Base-by-base conservation (phyloP, 1,140 invertebrate genomes). In the Cephus cinctus region DNA sequence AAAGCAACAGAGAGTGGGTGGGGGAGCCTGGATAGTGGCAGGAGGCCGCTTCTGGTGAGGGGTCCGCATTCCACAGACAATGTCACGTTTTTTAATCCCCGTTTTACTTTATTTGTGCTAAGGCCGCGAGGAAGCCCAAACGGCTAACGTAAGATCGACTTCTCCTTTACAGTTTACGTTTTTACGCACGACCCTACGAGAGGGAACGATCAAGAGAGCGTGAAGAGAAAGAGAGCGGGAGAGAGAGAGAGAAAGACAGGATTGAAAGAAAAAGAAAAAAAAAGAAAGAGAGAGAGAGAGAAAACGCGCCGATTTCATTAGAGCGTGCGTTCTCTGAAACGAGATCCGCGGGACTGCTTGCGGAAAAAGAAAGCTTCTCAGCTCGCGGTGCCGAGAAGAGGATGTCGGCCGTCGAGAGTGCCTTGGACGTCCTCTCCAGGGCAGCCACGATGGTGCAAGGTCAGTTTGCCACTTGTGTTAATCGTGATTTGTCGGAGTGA, bases 361-460 rank as follows among this genome's bases (percentile, higher is more conserved):
- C n/a, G n/a, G n/a, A n/a, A n/a, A n/a, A n/a, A n/a, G n/a, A n/a
- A n/a, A n/a, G n/a, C n/a, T n/a, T n/a, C n/a, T n/a, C n/a, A n/a
- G n/a, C n/a, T n/a, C n/a, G n/a, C n/a, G n/a, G n/a, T 12, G 35
- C 19, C 6, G 3, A 44, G 22, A n/a, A n/a, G 56, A 68, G 52
- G 57, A 77, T 77, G 76, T 76, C 76, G 23, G 73, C 69, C 50
- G 83, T 89, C 69, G 92, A 94, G 80, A 88, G 89, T 50, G 87
- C 91, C 44, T 76, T 94, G 66, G 90, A 94, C 66, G 90, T 94
- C 57, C 79, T 94, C 52, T 92, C 90, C 40, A 81, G 90, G 67
- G 92, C 90, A 46, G 92, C 92, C 18, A 92, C 89, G n/a, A 92
- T 94, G 89, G 85, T 93, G 56, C 88, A 89, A 76, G 75, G 86